Conservation (phyloP, 1,140 invertebrate genomes). For the Carcinoscorpius rotundicauda region DNA sequence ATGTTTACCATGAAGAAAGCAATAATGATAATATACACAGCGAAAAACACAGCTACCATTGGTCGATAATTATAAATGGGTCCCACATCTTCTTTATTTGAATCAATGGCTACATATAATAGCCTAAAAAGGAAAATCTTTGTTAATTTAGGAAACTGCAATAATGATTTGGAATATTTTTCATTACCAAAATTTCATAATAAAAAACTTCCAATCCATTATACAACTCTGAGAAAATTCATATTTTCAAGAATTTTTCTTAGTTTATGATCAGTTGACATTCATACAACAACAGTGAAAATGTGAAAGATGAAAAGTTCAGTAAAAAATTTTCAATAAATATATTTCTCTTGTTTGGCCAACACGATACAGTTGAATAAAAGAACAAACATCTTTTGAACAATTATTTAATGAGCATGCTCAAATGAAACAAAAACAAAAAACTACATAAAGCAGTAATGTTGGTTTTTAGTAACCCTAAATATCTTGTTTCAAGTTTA, state of each 20-base stretch:
- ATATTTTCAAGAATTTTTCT: background rate
- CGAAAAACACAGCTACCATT: conserved; percentile 94
- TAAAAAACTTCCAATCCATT: too few relatives aligned
- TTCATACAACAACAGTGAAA: background rate
- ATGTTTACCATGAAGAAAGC: conserved; percentile 99
- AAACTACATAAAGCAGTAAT: too few relatives aligned
- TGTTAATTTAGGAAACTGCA: conserved; percentile 34
- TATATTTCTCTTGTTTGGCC: too few relatives aligned
- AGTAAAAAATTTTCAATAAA: too few relatives aligned
- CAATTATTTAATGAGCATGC: too few relatives aligned
- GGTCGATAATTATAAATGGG: conserved; percentile 96
- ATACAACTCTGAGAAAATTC: background rate
- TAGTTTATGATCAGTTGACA: too few relatives aligned
- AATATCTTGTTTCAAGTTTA: too few relatives aligned
- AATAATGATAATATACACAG: conserved; percentile 98
- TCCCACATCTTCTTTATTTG: conserved; percentile 82
- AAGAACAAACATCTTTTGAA: too few relatives aligned
- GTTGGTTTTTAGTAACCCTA: too few relatives aligned
- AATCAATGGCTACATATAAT: conserved; percentile 94
- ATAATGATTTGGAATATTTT: conserved; percentile 22
- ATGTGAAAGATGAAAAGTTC: background rate
- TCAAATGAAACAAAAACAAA: too few relatives aligned
- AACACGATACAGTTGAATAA: too few relatives aligned
- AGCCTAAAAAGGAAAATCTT: conserved; percentile 41
- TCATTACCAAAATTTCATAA: background rate